Evolutionary conservation across 2,888 invertebrate genomes (phyloP).

Genomic region (Mesochorus sp.): DNA sequence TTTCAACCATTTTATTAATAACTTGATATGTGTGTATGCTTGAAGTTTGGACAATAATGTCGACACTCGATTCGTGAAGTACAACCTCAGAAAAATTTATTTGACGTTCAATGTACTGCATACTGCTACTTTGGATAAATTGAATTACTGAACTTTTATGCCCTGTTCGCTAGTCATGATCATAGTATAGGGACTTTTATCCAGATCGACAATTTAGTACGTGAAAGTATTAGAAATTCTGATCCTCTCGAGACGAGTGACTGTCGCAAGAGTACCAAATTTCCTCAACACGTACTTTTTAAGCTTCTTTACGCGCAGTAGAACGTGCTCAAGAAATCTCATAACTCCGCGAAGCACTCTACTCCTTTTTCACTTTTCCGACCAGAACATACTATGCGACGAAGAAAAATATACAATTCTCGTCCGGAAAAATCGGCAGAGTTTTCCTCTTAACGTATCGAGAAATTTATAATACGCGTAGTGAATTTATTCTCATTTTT

Average conservation of each 20-base stretch:
- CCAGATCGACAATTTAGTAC: conserved; percentile 10
- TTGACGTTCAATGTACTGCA: not conserved
- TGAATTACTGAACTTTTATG: conserved; percentile 37
- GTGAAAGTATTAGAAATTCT: conserved; percentile 17
- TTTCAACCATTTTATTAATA: not conserved
- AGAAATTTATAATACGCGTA: no score
- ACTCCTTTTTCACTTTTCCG: not conserved
- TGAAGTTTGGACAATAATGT: not conserved
- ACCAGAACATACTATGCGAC: not conserved
- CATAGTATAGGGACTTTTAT: not conserved
- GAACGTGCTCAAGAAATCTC: not conserved
- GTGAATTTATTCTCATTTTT: no score
- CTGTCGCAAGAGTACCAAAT: not conserved
- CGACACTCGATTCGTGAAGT: not conserved
- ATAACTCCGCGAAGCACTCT: not conserved
- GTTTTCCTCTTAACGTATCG: no score
- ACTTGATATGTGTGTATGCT: not conserved
- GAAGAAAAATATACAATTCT: no score
- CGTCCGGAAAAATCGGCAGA: no score
- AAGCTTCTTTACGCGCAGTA: not conserved
- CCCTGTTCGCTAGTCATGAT: conserved; percentile 17
- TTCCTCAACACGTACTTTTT: not conserved
- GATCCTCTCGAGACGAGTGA: not conserved
- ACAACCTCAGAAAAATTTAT: not conserved
- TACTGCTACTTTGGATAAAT: conserved; percentile 11